A percentile compares a stretch with the other conserved stretches of the same genome.
Evolutionary conservation across 2,888 invertebrate species (phyloP).

Genomic region (Cremastinae sp.): DNA sequence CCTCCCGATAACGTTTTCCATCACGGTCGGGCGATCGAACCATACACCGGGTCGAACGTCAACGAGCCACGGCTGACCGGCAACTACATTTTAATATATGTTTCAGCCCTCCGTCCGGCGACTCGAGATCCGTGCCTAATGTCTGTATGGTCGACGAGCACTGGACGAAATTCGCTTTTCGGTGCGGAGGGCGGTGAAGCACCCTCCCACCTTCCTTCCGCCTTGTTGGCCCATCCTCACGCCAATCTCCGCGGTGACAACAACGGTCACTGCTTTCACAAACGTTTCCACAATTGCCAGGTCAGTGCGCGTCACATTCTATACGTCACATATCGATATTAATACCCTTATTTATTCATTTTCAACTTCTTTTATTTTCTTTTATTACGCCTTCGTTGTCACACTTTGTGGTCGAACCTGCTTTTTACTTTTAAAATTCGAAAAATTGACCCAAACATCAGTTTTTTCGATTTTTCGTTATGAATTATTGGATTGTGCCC

Average conservation of each 20-base stretch:
- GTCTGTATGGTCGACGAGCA: conserved; percentile 80
- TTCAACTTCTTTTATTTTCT: not conserved
- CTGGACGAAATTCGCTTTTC: conserved; percentile 79
- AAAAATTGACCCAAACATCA: too few relatives aligned
- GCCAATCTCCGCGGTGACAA: conserved; percentile 74
- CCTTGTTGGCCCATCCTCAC: conserved; percentile 72
- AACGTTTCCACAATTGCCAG: conserved; percentile 76
- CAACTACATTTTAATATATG: conserved; percentile 4
- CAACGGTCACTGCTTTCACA: conserved; percentile 77
- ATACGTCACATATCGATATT: too few relatives aligned
- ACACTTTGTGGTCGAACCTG: too few relatives aligned
- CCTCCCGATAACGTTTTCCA: too few relatives aligned
- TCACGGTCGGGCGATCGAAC: too few relatives aligned
- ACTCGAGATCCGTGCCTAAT: conserved; percentile 74
- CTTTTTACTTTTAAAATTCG: too few relatives aligned
- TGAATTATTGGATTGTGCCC: too few relatives aligned
- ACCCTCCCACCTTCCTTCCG: conserved; percentile 72
- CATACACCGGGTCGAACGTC: too few relatives aligned
- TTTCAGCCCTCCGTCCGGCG: conserved; percentile 70
- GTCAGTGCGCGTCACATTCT: conserved; percentile 66
- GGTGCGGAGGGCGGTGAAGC: conserved; percentile 75
- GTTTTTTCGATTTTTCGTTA: too few relatives aligned
- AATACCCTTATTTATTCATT: too few relatives aligned
- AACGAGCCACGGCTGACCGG: not conserved
- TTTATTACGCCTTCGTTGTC: too few relatives aligned